Base-by-base conservation (phyloP, 2,888 invertebrate species). In the Baccha elongata region DNA sequence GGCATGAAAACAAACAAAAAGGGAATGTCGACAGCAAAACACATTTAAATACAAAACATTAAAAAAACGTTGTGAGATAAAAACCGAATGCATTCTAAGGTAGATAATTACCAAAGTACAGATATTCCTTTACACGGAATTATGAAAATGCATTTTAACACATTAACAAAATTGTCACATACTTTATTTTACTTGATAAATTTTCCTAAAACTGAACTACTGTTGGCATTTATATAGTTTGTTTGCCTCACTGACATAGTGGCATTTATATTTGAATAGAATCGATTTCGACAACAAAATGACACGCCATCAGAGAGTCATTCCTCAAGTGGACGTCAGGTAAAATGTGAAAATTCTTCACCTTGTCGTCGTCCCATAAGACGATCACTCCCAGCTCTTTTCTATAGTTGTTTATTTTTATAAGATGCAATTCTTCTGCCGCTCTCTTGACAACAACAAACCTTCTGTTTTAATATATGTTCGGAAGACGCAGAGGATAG, bases 191-290 rank as follows among this genome's bases (percentile, higher is more conserved):
- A 1, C 29, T 42, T 19, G 26, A n/a, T 44, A 29, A 29, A 44
- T 60, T 42, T 35, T 17, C 1, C 1, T 40, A 13, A n/a, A n/a
- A n/a, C n/a, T n/a, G n/a, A n/a, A n/a, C n/a, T n/a, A n/a, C n/a
- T n/a, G n/a, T n/a, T n/a, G n/a, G n/a, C n/a, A n/a, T 79, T 72
- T 84, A 60, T 48, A 55, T 3, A 52, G n/a, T n/a, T 53, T 71
- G 75, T 69, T 72, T 60, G 69, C 64, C 83, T 68, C 75, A 83
- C 78, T 85, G 85, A 79, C 85, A 85, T 44, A 85, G 85, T 83
- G 79, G 55, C 85, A 85, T 83, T 83, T 85, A 83, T 85, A 62
- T 64, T 42, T 37, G 23, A 71, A 65, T 29, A 62, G 58, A 78
- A 78, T 72, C 65, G 78, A 78, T 78, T 78, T 65, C 72, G 58